Percentiles rank a stretch among this genome's conserved stretches.
Evolutionary conservation across 2,113 vertebrate species (phyloP).

Genomic region (Larimichthys crocea): DNA sequence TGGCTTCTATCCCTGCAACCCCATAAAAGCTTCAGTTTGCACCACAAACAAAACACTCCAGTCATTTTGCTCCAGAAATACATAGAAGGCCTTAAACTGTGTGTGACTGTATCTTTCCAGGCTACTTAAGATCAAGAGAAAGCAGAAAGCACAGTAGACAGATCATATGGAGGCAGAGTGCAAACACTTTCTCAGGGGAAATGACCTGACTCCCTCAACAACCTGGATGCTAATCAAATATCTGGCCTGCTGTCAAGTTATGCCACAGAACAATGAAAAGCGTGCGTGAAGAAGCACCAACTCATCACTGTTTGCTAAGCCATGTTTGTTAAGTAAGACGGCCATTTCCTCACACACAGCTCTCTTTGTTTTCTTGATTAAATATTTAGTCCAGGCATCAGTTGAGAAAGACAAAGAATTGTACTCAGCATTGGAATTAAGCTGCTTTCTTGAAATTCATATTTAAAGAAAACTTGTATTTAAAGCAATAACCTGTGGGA

Average conservation of each 20-base stretch:
- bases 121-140: too few relatives aligned
- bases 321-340: too few relatives aligned
- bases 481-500: too few relatives aligned
- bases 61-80: neutral
- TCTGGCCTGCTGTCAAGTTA: constrained; percentile 20
- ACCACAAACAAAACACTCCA: neutral
- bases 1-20: neutral
- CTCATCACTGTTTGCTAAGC: too few relatives aligned
- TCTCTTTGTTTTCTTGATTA: too few relatives aligned
- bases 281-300: too few relatives aligned
- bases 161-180: neutral
- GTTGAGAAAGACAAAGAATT: too few relatives aligned
- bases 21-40: neutral
- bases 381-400: too few relatives aligned
- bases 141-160: neutral
- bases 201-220: neutral
- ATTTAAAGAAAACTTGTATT: too few relatives aligned
- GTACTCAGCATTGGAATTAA: too few relatives aligned
- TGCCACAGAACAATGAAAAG: constrained; percentile 15
- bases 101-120: neutral
- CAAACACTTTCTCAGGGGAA: constrained; percentile 5
- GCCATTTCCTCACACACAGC: too few relatives aligned
- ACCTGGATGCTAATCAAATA: constrained; percentile 24
- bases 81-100: neutral
- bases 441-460: too few relatives aligned